These are phyloP conservation scores for Macaria liturata DNA, from an alignment of 2,888 invertebrate genomes.

Conservation along the genomic window DNA sequence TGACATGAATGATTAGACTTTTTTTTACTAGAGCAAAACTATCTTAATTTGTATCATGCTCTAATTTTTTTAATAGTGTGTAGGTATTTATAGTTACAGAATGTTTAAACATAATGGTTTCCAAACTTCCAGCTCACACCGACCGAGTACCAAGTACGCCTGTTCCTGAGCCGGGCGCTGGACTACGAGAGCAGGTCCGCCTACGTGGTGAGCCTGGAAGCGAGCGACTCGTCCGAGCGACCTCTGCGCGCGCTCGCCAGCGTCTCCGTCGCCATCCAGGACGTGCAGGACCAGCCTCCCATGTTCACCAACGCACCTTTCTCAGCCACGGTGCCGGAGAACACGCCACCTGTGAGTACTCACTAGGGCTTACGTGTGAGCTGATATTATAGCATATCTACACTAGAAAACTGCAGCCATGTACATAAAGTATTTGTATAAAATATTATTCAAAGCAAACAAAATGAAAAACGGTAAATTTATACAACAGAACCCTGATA, in stretches of 20 bases:
- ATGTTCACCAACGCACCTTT: slow-evolving; percentile 92
- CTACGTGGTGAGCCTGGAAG: slow-evolving; percentile 87
- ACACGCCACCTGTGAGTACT: slow-evolving; percentile 83
- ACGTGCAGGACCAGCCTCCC: slow-evolving; percentile 93
- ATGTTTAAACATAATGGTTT: too few species aligned
- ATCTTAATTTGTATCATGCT: too few species aligned
- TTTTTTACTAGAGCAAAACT: too few species aligned
- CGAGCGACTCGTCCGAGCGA: slow-evolving; percentile 85
- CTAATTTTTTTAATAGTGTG: too few species aligned
- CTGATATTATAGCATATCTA: too few species aligned
- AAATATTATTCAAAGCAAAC: too few species aligned
- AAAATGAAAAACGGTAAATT: too few species aligned
- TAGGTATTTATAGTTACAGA: too few species aligned
- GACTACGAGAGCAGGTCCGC: slow-evolving; percentile 91
- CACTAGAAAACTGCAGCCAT: too few species aligned
- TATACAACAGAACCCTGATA: too few species aligned
- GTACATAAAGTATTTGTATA: too few species aligned
- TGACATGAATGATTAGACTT: too few species aligned
- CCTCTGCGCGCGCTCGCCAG: slow-evolving; percentile 87
- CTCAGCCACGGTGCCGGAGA: slow-evolving; percentile 89
- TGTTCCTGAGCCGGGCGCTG: slow-evolving; percentile 86
- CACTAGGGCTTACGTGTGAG: neutral
- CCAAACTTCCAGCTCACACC: slow-evolving; percentile 78
- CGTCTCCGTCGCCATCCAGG: slow-evolving; percentile 88
- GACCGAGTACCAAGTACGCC: slow-evolving; percentile 87